Base-by-base conservation (phyloP, 2,888 invertebrate species). In the Oscheius sp. region DNA sequence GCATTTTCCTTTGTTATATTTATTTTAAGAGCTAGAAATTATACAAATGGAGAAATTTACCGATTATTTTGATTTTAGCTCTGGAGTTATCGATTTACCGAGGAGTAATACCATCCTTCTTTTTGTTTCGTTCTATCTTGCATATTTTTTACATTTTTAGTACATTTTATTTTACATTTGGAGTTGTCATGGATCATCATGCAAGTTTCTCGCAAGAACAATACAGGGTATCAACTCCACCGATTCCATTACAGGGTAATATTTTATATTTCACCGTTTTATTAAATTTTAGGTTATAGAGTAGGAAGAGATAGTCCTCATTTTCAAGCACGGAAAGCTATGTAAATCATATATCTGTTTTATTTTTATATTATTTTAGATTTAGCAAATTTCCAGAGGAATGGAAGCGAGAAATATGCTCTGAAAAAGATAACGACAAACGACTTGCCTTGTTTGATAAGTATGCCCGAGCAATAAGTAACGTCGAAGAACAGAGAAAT, bases 361-460 rank as follows among this genome's bases (percentile, higher is more conserved):
- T 17, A 6, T 14, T 17, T 44, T 44, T 5, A 17, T 6, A 41
- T n/a, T 1, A 9, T 38, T 57, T 12, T 26, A 59, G 59, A 12
- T 59, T 44, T 20, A 26, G 26, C 44, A 41, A 59, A 26, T 41
- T 59, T 14, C 59, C 59, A 2, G 44, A 44, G 0, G 59, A 59
- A 14, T 59, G 59, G 59, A 59, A 59, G n/a, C 24, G 20, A 41
- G 30, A 20, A 26, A 41, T 59, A 8, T 24, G 26, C 22, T 14
- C 8, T 2, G 59, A 59, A 41, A 24, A 14, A 44, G 59, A 59
- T n/a, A 17, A n/a, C 24, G 17, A n/a, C 1, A 59, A 44, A 26
- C 20, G 59, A 26, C 30, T 59, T 12, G n/a, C 41, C 14, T 8
- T 44, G 44, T 59, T 59, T 20, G 59, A 59, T n/a, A 44, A 22